Evolutionary conservation across 2,113 vertebrate species (phyloP).

Genomic region (Corythornis vintsioides): DNA sequence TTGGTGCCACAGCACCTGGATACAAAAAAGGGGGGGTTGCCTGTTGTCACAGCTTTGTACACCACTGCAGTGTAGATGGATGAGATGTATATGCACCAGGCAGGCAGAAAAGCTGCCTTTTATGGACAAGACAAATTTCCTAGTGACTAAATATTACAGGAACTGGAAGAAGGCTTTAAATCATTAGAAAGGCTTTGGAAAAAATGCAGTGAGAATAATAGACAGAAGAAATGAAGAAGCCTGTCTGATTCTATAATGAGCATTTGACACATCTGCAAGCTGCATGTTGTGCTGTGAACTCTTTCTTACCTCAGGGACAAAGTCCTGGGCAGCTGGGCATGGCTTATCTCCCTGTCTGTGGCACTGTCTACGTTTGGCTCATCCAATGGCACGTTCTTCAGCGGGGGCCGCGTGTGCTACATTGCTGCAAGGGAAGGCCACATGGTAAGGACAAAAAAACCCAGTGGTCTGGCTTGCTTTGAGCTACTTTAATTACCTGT

Average conservation of each 20-base stretch:
- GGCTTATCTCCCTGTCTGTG: conserved; percentile 87
- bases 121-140: not conserved
- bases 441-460: conserved; percentile 77
- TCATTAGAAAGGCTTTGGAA: not conserved
- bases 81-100: not conserved
- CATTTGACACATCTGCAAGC: rapidly evolving
- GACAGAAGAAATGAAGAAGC: not conserved
- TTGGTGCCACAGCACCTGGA: not conserved
- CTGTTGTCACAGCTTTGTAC: not conserved
- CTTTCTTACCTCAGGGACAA: conserved; percentile 77
- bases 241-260: not conserved
- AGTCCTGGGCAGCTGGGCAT: conserved; percentile 86
- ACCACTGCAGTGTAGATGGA: not conserved
- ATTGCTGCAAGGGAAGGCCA: conserved; percentile 89
- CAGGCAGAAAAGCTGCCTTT: not conserved
- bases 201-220: not conserved
- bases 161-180: not conserved
- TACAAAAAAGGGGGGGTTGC: not conserved
- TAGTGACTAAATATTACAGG: not conserved
- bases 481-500: not conserved
- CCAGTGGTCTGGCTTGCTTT: not conserved
- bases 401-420: conserved; percentile 82
- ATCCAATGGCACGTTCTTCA: conserved; percentile 84
- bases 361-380: conserved; percentile 87
- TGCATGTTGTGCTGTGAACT: not conserved